Base-by-base conservation (phyloP, 2,797 vertebrate genomes). In the Cossypha polioptera region DNA sequence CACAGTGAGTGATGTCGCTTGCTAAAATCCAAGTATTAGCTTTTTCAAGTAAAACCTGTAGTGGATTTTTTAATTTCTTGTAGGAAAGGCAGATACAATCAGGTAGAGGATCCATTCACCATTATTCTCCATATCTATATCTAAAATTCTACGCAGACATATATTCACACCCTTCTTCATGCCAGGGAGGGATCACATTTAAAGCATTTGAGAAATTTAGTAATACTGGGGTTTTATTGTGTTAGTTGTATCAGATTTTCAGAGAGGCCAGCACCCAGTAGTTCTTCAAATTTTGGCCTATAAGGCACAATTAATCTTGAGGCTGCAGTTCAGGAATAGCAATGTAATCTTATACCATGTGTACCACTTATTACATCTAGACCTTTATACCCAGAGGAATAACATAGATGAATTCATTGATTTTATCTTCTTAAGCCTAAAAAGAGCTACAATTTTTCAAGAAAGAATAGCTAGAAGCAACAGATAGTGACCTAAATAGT, bases 401-500 rank as follows among this genome's bases (percentile, higher is more conserved):
- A 96, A 88, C 82, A 25, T 11, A 84, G 89, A 97, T 94, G n/a
- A 95, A 96, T 96, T 96, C 91, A 95, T 91, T 94, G 95, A 96
- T 97, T 94, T 91, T 86, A 92, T 94, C 92, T 96, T 94, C 93
- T 86, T 94, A 93, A 92, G 76, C 71, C 94, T 90, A 86, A 91
- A 95, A 96, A 92, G 82, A 94, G 79, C 85, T 91, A 89, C 94
- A 84, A 69, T 92, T 92, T 97, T 91, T 96, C 86, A 88, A 74
- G 76, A 59, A 92, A 90, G 87, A 92, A 94, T 92, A 86, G 80
- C 88, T 96, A 88, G 91, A 82, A 97, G 91, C 95, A 95, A 89
- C 71, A 95, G 94, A 95, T 94, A 96, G 88, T 92, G 92, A 96
- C 95, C 94, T 95, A 96, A 97, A 96, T 92, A 95, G 94, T 86